A percentile compares a stretch with the other conserved stretches of the same genome.
Evolutionary conservation across 2,113 vertebrate genomes (phyloP).

Genomic region (Alces alces): DNA sequence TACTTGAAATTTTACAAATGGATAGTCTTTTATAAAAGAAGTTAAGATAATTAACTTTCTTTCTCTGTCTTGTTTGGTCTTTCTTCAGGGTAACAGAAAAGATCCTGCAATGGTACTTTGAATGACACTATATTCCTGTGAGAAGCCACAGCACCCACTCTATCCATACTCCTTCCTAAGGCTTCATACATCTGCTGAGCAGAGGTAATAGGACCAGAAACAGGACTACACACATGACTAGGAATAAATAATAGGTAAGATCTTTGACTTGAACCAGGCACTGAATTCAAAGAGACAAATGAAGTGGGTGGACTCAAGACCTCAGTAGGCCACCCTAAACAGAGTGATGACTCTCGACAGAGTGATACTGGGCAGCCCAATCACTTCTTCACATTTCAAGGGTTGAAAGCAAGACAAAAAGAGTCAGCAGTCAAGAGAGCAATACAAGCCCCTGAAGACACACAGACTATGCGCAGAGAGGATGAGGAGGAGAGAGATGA

Average conservation of each 20-base stretch:
- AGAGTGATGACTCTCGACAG: background rate
- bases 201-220: background rate
- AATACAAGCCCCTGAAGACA: background rate
- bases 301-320: background rate
- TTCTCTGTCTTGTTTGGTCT: background rate
- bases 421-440: background rate
- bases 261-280: background rate
- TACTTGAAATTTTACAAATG: background rate
- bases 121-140: background rate
- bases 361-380: background rate
- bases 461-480: background rate
- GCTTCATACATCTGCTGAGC: background rate
- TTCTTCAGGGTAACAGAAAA: background rate
- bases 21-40: background rate
- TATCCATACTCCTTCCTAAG: background rate
- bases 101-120: background rate
- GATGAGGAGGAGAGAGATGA: background rate
- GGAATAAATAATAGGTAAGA: background rate
- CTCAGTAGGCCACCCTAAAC: background rate
- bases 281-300: background rate
- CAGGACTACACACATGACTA: background rate
- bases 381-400: background rate
- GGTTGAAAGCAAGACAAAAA: background rate
- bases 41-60: background rate
- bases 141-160: background rate